Base-by-base conservation (phyloP, 2,888 invertebrate genomes). In the Drosophila recens region DNA sequence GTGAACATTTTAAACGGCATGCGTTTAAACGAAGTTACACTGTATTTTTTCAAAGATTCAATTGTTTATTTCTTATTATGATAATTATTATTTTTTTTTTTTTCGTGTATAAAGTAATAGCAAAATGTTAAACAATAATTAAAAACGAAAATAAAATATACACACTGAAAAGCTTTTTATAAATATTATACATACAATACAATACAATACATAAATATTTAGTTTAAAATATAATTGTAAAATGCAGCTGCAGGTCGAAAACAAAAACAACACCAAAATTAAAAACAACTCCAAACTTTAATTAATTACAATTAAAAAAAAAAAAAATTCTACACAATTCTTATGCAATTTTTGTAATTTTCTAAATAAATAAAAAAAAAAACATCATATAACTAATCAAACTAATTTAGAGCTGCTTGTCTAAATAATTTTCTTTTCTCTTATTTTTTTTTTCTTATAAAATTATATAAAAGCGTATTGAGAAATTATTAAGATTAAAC, bases 141-240 rank as follows among this genome's bases (percentile, higher is more conserved):
- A 51, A 59, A 45, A 53, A 27, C 27, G 11, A 64, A 33, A 82
- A 46, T 68, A 46, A 70, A 52, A 57, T 34, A 75, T 30, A 77
- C 69, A 78, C 64, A 87, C 73, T 86, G 83, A 88, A 82, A 82
- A 88, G 87, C 82, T 86, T 88, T 88, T 88, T 88, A 82, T 87
- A 85, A 72, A 84, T 80, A 84, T 63, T 64, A 75, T 71, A 70
- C 51, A 74, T 70, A 62, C 57, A 74, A 71, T 73, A 65, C 23
- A 36, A 71, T 73, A 65, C 23, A 36, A 57, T 61, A 73, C 48
- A 54, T 59, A 75, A 51, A 46, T 62, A 56, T 61, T 45, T 78
- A 72, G 65, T 75, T 79, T 68, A 54, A 80, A 63, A 49, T 27
- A 61, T 61, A 72, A 72, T 42, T 75, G 79, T 79, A 68, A 79